Percentiles rank a stretch among this genome's conserved stretches.
phyloP scores from a whole-genome alignment of 2,888 invertebrate species.

The Nudaria mundana region DNA sequence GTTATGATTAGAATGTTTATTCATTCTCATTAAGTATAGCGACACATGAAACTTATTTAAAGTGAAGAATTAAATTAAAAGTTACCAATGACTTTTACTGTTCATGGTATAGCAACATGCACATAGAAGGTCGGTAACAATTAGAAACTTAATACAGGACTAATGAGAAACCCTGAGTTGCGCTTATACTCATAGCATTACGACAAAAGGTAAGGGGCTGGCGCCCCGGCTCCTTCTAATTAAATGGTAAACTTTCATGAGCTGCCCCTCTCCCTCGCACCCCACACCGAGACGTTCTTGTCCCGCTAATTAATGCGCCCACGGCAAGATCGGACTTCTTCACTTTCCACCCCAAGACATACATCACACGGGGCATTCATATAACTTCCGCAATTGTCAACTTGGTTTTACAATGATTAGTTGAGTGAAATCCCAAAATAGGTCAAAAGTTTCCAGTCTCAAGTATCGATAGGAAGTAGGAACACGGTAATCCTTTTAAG shows the following conservation, averaged over 20 bases:
- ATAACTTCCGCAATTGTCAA: slow-evolving; percentile 10
- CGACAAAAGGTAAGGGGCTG: slow-evolving; percentile 67
- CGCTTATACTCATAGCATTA: slow-evolving; percentile 64
- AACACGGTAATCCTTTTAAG: slow-evolving; percentile 78
- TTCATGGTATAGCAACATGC: neutral
- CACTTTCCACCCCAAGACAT: slow-evolving; percentile 38
- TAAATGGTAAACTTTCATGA: slow-evolving; percentile 81
- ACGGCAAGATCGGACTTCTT: slow-evolving; percentile 61
- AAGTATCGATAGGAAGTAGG: slow-evolving; percentile 67
- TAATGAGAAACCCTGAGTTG: slow-evolving; percentile 70
- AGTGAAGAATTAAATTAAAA: too few species aligned
- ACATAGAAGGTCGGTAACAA: slow-evolving; percentile 29
- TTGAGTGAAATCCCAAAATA: slow-evolving; percentile 23
- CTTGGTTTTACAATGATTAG: neutral
- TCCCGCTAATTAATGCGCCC: slow-evolving; percentile 77
- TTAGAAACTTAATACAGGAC: slow-evolving; percentile 53
- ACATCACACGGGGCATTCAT: slow-evolving; percentile 30
- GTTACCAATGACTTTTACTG: too few species aligned
- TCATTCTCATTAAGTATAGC: too few species aligned
- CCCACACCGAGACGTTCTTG: slow-evolving; percentile 22
- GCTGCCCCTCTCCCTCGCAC: slow-evolving; percentile 49
- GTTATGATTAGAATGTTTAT: too few species aligned
- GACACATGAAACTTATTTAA: too few species aligned
- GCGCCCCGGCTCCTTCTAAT: slow-evolving; percentile 68
- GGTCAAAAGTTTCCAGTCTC: slow-evolving; percentile 40